Evolutionary conservation across 2,888 invertebrate genomes (phyloP), one percentile per base, ranked within the genome.

Genomic region (Chymomyza fuscimana): DNA sequence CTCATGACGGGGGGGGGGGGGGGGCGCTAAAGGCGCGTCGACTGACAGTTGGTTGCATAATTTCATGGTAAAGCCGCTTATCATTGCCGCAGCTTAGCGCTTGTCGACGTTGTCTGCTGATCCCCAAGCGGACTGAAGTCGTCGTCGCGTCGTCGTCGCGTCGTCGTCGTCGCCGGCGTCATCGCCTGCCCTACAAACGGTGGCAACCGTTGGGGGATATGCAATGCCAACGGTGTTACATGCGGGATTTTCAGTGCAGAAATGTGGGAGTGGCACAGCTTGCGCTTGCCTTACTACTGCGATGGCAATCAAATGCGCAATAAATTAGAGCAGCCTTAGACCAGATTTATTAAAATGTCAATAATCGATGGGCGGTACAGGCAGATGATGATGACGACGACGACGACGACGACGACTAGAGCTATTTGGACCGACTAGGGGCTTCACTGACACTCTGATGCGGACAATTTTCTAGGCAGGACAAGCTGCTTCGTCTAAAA

Each of bases 301-400:
- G 46, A 61, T 29, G 61, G 52, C 63, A 59, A 60, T 68, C 63
- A 59, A 70, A 67, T 60, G 52, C 68, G 78, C 78, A 84, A 86
- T 86, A 86, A 86, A 88, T 88, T 80, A 86, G 73, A 76, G 68
- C 67, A 66, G 77, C 32, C 73, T 78, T 75, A 81, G 75, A 59
- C 63, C 61, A 77, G 78, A 88, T 86, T 84, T 84, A 86, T 81
- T 75, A 67, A 70, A 74, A 81, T 60, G 85, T 75, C 87, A 82
- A 80, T 80, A 86, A 80, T 79, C 78, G 78, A 82, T 82, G 72
- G 64, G 62, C 36, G 29, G 66, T 58, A 25, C 54, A 50, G 52
- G 29, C 25, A 19, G 32, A 70, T 54, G 25, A 25, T 25, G 25
- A 22, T 3, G 1, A 22, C 22, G n/a, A n/a, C n/a, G 22, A 22